These are phyloP conservation scores for Rhincodon typus DNA, from an alignment of 2,797 vertebrate genomes.

Conservation along the genomic window DNA sequence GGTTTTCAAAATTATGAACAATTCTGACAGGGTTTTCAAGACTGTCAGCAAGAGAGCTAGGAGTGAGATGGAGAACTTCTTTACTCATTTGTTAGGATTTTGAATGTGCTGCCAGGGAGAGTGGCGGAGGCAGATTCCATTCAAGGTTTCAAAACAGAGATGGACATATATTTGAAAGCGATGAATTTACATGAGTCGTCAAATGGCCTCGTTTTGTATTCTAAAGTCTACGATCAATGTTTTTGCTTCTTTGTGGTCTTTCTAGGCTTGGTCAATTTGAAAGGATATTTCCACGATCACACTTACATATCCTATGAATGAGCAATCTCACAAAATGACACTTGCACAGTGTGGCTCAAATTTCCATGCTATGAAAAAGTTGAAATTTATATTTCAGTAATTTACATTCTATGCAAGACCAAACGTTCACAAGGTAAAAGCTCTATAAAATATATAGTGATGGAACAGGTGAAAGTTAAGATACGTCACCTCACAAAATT, in stretches of 20 bases:
- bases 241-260: not conserved
- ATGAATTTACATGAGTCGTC: no score
- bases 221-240: no score
- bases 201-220: no score
- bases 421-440: not conserved
- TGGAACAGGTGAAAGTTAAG: not conserved
- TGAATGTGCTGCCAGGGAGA: no score
- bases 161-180: no score
- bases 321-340: not conserved
- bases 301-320: not conserved
- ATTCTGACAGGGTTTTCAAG: no score
- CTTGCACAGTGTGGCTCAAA: not conserved
- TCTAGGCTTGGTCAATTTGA: not conserved
- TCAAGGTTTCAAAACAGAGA: no score
- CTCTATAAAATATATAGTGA: not conserved
- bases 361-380: not conserved
- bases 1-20: no score
- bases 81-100: no score
- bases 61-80: no score
- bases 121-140: no score
- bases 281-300: not conserved
- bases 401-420: not conserved
- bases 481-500: not conserved
- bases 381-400: not conserved
- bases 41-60: no score